Evolutionary conservation across 2,797 vertebrate genomes (phyloP).

Genomic region (Siniperca undulata): DNA sequence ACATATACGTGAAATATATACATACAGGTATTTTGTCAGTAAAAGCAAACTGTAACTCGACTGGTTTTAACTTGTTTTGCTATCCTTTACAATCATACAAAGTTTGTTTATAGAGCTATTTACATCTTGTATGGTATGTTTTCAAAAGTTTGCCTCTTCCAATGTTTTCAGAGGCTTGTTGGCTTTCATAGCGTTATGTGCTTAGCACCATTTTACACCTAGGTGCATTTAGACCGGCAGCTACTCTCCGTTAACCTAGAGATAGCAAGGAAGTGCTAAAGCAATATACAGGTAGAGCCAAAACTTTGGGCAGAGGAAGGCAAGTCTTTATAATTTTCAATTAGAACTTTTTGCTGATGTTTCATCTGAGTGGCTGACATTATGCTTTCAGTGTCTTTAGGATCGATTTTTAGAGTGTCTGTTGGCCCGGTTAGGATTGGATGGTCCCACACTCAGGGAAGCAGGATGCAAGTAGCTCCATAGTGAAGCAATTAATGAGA

Average conservation of each 20-base stretch:
- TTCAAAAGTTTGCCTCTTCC: no score
- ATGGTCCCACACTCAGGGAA: slow-evolving; percentile 55
- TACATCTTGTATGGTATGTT: neutral
- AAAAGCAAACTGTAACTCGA: neutral
- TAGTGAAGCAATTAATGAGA: slow-evolving; percentile 75
- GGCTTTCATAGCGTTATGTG: neutral
- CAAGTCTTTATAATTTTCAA: slow-evolving; percentile 63
- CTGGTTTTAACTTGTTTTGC: neutral
- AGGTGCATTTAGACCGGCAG: slow-evolving; percentile 1
- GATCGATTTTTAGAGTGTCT: slow-evolving; percentile 65
- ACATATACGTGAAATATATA: neutral
- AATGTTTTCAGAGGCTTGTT: neutral
- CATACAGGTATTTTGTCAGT: neutral
- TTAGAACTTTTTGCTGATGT: slow-evolving; percentile 69
- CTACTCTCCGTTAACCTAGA: neutral
- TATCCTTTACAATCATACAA: neutral
- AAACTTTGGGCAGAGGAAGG: slow-evolving; percentile 36
- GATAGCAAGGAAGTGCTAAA: slow-evolving; percentile 27
- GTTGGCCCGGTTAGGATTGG: slow-evolving; percentile 58
- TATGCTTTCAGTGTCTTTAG: slow-evolving; percentile 63
- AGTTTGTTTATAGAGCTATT: neutral
- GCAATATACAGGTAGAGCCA: slow-evolving; percentile 30
- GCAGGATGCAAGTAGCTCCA: slow-evolving; percentile 66
- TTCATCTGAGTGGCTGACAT: slow-evolving; percentile 61
- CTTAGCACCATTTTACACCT: slow-evolving; percentile 17